A percentile compares a stretch with the other conserved stretches of the same genome.
Conservation (phyloP, 2,797 vertebrate species). For the Fistularia tabacaria region DNA sequence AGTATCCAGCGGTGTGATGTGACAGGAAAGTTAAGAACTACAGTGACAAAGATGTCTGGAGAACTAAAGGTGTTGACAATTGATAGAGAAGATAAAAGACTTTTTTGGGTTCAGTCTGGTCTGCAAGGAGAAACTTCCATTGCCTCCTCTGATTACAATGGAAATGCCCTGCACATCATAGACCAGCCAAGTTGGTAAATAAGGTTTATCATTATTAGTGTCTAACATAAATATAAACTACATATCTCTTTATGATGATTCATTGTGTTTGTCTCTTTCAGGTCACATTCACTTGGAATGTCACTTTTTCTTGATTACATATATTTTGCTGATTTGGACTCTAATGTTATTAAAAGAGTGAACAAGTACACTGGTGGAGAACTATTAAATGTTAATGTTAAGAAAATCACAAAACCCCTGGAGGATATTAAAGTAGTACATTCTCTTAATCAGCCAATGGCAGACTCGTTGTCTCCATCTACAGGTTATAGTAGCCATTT, state of each 20-base stretch:
- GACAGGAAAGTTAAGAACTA: conserved; percentile 53
- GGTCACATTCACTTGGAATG: conserved; percentile 72
- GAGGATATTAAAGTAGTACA: conserved; percentile 80
- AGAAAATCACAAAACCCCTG: conserved; percentile 66
- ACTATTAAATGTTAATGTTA: conserved; percentile 69
- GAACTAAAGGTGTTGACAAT: conserved; percentile 72
- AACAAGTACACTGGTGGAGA: conserved; percentile 81
- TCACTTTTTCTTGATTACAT: conserved; percentile 81
- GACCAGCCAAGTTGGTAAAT: conserved; percentile 75
- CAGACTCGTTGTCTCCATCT: conserved; percentile 34
- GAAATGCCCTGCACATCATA: conserved; percentile 69
- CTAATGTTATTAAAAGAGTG: conserved; percentile 74
- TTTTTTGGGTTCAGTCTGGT: conserved; percentile 85
- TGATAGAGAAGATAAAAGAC: conserved; percentile 72
- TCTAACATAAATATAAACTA: neutral
- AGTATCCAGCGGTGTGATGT: conserved; percentile 76
- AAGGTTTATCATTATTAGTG: too few relatives aligned
- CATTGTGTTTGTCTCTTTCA: conserved; percentile 39
- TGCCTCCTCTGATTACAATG: conserved; percentile 83
- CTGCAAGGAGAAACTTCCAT: conserved; percentile 65
- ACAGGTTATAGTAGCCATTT: conserved; percentile 50
- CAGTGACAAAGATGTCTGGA: conserved; percentile 69
- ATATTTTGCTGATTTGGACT: conserved; percentile 79
- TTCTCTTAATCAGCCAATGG: conserved; percentile 72
- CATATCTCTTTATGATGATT: neutral